Base-by-base conservation (phyloP, 1,140 invertebrate genomes). In the Elysia chlorotica region DNA sequence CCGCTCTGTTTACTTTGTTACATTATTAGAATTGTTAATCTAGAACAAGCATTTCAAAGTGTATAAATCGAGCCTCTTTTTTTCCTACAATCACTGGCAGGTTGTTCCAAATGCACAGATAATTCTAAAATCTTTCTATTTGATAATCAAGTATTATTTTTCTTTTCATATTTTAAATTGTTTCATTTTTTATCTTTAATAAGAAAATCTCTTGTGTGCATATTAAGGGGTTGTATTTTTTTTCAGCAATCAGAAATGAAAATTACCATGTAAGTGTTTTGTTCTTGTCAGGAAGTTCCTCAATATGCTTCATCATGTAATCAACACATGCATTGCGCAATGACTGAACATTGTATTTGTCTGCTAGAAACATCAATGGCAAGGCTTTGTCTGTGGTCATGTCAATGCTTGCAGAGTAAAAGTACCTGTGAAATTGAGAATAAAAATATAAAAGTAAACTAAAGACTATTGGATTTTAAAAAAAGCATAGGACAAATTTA, bases 301-400 rank as follows among this genome's bases (percentile, higher is more conserved):
- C 85, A 30, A 86, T 81, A 57, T 86, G 83, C 23, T 75, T 73
- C 37, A 75, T 68, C 85, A 86, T 86, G 77, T 84, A 85, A n/a
- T 77, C 73, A n/a, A 82, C 77, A 79, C 83, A 86, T n/a, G 80
- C 78, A 31, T 82, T 71, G 3, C 78, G 76, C 2, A 86, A 76
- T 14, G 73, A 59, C 19, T 73, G 75, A 17, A 86, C 77, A 37
- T 79, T 77, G 68, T 86, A 86, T 66, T 86, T 86, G 77, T 86
- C 85, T 4, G 85, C 82, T 31, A 86, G 54, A 0, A 85, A 59
- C 61, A 86, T 57, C 3, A 86, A 72, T 10, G 83, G 82, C 21
- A 85, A 74, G 23, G 83, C 83, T 38, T 76, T 79, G 37, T 80
- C 80, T 56, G 81, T 84, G 35, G 76, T 82, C 35, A 86, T 70